Percentiles rank a stretch among this genome's conserved stretches.
Conservation (phyloP, 2,888 invertebrate genomes). For the Oeneis ivallda region DNA sequence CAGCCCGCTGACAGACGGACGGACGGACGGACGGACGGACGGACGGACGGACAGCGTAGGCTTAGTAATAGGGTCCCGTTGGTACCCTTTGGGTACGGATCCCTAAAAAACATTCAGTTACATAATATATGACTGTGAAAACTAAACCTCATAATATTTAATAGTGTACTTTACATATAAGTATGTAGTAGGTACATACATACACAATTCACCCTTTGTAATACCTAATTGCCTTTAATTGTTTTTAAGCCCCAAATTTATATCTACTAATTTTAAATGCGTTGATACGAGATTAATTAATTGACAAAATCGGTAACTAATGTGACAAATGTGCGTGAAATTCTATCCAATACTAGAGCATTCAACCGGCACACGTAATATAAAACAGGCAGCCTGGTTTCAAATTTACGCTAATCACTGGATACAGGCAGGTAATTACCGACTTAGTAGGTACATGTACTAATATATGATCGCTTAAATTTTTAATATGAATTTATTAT, state of each 20-base stretch:
- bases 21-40: no score
- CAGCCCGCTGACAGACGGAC: no score
- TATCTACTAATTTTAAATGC: conserved; percentile 15
- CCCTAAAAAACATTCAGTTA: no score
- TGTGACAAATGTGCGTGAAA: conserved; percentile 21
- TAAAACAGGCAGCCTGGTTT: conserved; percentile 15
- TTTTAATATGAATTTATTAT: neutral
- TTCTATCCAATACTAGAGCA: conserved; percentile 16
- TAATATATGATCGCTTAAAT: neutral
- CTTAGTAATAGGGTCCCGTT: no score
- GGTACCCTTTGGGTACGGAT: no score
- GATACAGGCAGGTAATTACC: conserved; percentile 13
- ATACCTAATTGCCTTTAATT: neutral
- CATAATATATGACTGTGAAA: no score
- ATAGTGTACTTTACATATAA: no score
- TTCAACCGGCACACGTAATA: conserved; percentile 8
- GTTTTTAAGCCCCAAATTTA: conserved; percentile 8
- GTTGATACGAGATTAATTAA: conserved; percentile 12
- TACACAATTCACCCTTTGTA: neutral
- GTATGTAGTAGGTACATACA: no score
- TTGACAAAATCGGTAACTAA: conserved; percentile 5
- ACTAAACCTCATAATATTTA: no score
- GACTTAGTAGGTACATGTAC: neutral
- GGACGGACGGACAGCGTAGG: no score
- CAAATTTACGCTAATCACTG: conserved; percentile 14